Evolutionary conservation across 2,113 vertebrate genomes (phyloP).

Genomic region (Indicator maculatus): DNA sequence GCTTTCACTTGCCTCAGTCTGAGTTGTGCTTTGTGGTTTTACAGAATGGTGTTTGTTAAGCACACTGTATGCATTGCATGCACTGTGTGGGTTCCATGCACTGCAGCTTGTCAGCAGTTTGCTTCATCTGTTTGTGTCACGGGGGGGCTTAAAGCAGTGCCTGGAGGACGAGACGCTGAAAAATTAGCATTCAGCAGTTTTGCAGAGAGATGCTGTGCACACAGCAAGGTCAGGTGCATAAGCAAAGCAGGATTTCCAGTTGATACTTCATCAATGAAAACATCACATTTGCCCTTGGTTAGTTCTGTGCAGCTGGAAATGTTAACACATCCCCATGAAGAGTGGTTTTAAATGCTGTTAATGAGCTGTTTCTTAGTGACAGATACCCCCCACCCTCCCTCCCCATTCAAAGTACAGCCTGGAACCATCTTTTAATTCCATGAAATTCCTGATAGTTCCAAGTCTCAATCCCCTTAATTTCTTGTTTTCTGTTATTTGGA

Average conservation of each 20-base stretch:
- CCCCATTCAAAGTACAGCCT: neutral
- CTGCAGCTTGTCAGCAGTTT: slow-evolving; percentile 1
- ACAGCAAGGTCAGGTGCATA: slow-evolving; percentile 19
- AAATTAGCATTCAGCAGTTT: slow-evolving; percentile 57
- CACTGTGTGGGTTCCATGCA: neutral
- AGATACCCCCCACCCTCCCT: neutral
- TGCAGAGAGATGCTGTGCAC: neutral
- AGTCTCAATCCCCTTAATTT: neutral
- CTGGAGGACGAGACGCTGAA: neutral
- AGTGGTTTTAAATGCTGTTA: neutral
- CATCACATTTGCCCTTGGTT: neutral
- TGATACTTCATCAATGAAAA: slow-evolving; percentile 9
- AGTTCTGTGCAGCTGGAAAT: neutral
- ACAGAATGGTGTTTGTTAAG: slow-evolving; percentile 29
- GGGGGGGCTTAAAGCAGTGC: neutral
- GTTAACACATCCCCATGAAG: neutral
- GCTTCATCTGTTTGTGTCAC: slow-evolving; percentile 1
- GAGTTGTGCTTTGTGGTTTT: slow-evolving; percentile 37
- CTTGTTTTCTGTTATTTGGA: neutral
- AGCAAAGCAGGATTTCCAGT: slow-evolving; percentile 7
- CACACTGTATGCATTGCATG: neutral
- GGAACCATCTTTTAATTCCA: neutral
- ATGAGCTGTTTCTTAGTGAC: neutral
- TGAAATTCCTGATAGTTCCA: neutral
- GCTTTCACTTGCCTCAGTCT: neutral